These are phyloP conservation scores for Ceyx erithaca DNA, from an alignment of 2,797 vertebrate species.

Conservation along the genomic window DNA sequence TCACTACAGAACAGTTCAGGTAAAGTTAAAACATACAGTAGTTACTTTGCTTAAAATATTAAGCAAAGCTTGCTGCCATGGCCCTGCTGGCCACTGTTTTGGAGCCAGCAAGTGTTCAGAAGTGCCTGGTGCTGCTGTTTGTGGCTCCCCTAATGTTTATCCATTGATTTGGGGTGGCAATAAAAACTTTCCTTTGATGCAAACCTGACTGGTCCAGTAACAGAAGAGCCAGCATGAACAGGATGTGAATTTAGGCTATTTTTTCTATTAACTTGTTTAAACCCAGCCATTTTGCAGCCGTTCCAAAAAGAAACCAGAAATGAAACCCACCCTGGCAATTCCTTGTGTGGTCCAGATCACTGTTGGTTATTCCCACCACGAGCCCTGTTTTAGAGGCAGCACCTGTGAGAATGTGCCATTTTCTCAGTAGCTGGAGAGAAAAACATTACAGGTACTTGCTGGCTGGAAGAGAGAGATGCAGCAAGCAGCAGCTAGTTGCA, in stretches of 20 bases:
- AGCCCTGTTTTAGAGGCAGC: neutral
- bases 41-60: slow-evolving; percentile 26
- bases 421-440: neutral
- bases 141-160: slow-evolving; percentile 21
- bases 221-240: neutral
- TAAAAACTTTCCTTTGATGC: slow-evolving; percentile 36
- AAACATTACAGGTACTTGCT: slow-evolving; percentile 34
- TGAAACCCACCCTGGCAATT: neutral
- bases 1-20: neutral
- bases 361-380: neutral
- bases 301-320: neutral
- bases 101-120: slow-evolving; percentile 4
- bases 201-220: neutral
- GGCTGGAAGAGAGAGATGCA: slow-evolving; percentile 39
- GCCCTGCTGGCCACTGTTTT: neutral
- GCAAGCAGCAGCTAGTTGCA: slow-evolving; percentile 63
- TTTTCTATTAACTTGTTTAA: neutral
- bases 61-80: slow-evolving; percentile 25
- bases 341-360: fast-evolving
- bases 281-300: neutral
- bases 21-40: neutral
- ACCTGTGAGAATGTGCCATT: neutral
- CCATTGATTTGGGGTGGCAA: neutral
- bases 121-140: slow-evolving; percentile 10
- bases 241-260: neutral